Evolutionary conservation across 2,888 invertebrate genomes (phyloP), one percentile per base, ranked within the genome.

Genomic region (Heliconius cydno): DNA sequence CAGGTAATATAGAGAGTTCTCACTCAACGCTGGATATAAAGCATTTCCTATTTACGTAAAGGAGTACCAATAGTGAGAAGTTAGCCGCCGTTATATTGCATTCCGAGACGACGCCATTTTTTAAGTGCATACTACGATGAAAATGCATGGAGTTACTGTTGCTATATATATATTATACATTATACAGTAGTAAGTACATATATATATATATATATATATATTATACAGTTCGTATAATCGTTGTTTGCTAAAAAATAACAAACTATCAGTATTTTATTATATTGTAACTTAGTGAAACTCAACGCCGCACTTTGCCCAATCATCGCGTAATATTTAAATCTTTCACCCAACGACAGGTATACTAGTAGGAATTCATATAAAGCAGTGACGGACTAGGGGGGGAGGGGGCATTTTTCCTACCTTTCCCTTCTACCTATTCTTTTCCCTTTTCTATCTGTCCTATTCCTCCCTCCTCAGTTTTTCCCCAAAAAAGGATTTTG

Each of bases 11-110:
- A 60, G 34, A n/a, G 34, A 2, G 57, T 13, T 73, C 38, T 38
- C n/a, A 68, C 30, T 57, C 72, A 34, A 73, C 34, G 34, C n/a
- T 6, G n/a, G 19, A 71, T 28, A 41, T 71, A 52, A 41, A 70
- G 70, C 70, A 22, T 28, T 19, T 28, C 10, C 28, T 71, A 52
- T 28, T 71, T 52, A 52, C 52, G 19, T 52, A 52, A 28, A 52
- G 71, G 15, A 71, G 41, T 46, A 71, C 46, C 71, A 71, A 28
- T 46, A 41, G 46, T 10, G 71, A n/a, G 28, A 71, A 71, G 46
- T 71, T 68, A 3, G 41, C 7, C 41, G 7, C 19, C 19, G 71
- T 52, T 52, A 52, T 52, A 52, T 71, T 71, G 71, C 71, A 71
- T 71, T 71, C 46, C 71, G 28, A 28, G 12, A 28, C 28, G 22